phyloP scores from a whole-genome alignment of 2,113 vertebrate genomes.

The Saccopteryx bilineata region DNA sequence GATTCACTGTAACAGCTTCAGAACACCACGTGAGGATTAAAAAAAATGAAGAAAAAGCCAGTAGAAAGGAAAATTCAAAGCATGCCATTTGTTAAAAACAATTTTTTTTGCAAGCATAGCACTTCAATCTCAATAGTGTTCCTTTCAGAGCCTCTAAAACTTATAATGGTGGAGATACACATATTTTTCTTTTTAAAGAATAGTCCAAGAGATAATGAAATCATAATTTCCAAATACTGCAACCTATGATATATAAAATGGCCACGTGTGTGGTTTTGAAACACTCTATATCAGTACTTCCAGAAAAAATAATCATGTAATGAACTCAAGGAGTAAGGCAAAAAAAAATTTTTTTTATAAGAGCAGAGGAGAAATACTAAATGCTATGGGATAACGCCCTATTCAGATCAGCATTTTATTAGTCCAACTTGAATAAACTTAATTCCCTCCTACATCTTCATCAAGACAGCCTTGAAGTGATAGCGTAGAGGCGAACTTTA shows the following conservation, averaged over 20 bases:
- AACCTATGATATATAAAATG: not conserved
- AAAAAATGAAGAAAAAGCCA: slow-evolving; percentile 62
- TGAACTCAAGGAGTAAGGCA: slow-evolving; percentile 38
- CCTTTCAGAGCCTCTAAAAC: slow-evolving; percentile 42
- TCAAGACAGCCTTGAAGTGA: slow-evolving; percentile 66
- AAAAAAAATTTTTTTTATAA: not conserved
- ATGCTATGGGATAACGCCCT: not conserved
- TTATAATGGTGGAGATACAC: slow-evolving; percentile 30
- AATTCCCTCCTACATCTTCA: slow-evolving; percentile 63
- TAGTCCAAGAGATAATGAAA: slow-evolving; percentile 72
- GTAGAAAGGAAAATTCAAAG: slow-evolving; percentile 73
- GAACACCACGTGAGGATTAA: slow-evolving; percentile 40
- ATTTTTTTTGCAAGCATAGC: slow-evolving; percentile 50
- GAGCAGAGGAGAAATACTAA: not conserved
- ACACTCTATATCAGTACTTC: not conserved
- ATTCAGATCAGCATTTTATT: slow-evolving; percentile 69
- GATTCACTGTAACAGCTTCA: slow-evolving; percentile 65
- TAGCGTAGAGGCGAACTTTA: not conserved
- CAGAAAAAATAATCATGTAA: slow-evolving; percentile 39
- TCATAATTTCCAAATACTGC: slow-evolving; percentile 71
- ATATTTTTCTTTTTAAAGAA: slow-evolving; percentile 58
- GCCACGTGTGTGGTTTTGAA: slow-evolving; percentile 22
- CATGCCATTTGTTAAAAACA: slow-evolving; percentile 63
- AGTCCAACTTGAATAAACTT: slow-evolving; percentile 75
- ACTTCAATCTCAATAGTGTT: slow-evolving; percentile 60